Base-by-base conservation (phyloP, 2,888 invertebrate species). In the Eubasilissa splendida region DNA sequence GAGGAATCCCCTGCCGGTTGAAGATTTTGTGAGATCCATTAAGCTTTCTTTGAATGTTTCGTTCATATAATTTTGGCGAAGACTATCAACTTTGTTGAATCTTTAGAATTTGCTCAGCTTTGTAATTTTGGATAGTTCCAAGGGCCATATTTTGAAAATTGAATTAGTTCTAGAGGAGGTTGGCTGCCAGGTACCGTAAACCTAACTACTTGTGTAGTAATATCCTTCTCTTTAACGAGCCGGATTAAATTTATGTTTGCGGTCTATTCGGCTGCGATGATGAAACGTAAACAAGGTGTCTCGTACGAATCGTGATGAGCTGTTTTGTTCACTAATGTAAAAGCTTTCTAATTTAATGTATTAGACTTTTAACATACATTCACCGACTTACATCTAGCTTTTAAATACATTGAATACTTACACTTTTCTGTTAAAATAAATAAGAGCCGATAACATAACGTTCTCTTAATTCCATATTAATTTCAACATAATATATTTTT, bases 121-220 rank as follows among this genome's bases (percentile, higher is more conserved):
- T 12, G 4, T 33, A 33, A 7, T 63, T 33, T 33, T 31, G 10
- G 33, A 31, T 31, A 33, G 63, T 12, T 12, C 12, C 42, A 33
- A 63, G 63, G 31, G 33, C 63, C 31, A 63, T 63, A 63, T 63
- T 63, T 31, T 33, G 63, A 11, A n/a, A 63, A 63, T 63, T 63
- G 31, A 63, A 63, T 63, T 33, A 33, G 63, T 31, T 12, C 63
- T 31, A 31, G 63, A 42, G 12, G 31, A 33, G 63, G 33, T 63
- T 63, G 31, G 31, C 42, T 63, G 33, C 11, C 12, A 63, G 42
- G 42, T 42, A 63, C 10, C 63, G 33, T 33, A 33, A 63, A 63
- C 31, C 14, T 10, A 31, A 63, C 60, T 22, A 31, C 33, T 63
- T 22, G 33, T 33, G 31, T 63, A 33, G 42, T 42, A 42, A 42